phyloP scores from a whole-genome alignment of 2,113 vertebrate species.

The Taxidea taxus region DNA sequence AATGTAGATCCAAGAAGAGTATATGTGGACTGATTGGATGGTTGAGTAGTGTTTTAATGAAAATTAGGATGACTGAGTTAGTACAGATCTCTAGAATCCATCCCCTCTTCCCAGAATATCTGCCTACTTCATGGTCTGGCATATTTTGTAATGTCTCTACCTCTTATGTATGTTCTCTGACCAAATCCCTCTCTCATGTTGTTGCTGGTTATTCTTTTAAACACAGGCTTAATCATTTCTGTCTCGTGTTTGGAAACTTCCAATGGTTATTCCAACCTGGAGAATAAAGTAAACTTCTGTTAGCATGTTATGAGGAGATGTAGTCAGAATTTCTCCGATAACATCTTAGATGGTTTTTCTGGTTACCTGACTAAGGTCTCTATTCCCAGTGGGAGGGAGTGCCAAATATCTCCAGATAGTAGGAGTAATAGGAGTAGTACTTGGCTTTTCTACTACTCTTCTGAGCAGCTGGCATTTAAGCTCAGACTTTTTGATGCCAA shows the following conservation, averaged over 20 bases:
- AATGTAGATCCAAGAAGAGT: not conserved
- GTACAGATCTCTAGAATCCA: not conserved
- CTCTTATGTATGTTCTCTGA: not conserved
- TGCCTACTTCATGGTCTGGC: not conserved
- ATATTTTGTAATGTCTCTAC: not conserved
- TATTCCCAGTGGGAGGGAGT: not conserved
- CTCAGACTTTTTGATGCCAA: not conserved
- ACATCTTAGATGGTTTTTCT: not conserved
- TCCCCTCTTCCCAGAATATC: not conserved
- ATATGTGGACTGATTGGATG: not conserved
- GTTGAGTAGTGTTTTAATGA: not conserved
- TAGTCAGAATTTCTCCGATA: not conserved
- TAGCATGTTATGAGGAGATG: not conserved
- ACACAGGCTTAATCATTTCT: not conserved
- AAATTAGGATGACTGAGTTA: not conserved
- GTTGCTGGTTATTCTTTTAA: not conserved
- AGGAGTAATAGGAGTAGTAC: not conserved
- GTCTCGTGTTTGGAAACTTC: not conserved
- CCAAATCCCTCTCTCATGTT: not conserved
- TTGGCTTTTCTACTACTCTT: not conserved
- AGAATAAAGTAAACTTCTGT: not conserved
- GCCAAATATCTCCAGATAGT: not conserved
- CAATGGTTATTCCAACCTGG: not conserved
- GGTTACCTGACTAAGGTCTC: not conserved
- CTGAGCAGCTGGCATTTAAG: not conserved